These are phyloP conservation scores for Pachliopta kotzebuea DNA, from an alignment of 2,888 invertebrate genomes.

Conservation along the genomic window DNA sequence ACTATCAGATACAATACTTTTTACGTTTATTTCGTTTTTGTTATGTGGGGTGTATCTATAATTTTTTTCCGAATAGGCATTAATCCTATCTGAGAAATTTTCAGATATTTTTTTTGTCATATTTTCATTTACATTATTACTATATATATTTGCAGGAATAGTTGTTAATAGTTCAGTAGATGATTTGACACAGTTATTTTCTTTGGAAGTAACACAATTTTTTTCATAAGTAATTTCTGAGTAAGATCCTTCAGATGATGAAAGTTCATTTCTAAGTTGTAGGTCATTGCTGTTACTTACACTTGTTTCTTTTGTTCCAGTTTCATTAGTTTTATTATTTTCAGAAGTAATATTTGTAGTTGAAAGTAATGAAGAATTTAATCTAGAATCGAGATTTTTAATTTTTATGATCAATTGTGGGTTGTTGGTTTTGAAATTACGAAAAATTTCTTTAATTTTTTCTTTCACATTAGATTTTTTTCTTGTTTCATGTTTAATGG, in stretches of 20 bases:
- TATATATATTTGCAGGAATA: conserved; percentile 1
- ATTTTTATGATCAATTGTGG: conserved; percentile 50
- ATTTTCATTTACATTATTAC: conserved; percentile 4
- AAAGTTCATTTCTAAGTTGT: neutral
- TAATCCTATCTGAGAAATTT: neutral
- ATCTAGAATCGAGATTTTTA: conserved; percentile 36
- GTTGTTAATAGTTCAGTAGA: conserved; percentile 29
- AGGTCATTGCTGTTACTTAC: neutral
- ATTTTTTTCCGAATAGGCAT: neutral
- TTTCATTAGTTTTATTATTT: conserved; percentile 19
- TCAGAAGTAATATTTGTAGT: conserved; percentile 37
- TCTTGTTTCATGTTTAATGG: conserved; percentile 52
- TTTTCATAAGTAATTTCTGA: neutral
- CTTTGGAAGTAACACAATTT: neutral
- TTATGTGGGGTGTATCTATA: conserved; percentile 8
- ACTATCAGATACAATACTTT: conserved; percentile 35
- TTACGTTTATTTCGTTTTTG: conserved; percentile 31
- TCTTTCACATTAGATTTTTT: conserved; percentile 43
- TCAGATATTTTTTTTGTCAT: too few relatives aligned
- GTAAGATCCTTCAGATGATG: neutral
- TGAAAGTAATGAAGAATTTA: conserved; percentile 36
- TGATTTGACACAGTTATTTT: conserved; percentile 19
- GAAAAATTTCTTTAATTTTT: conserved; percentile 42
- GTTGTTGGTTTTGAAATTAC: conserved; percentile 56
- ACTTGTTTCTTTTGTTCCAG: neutral